Percentiles rank a stretch among this genome's conserved stretches.
phyloP scores from a whole-genome alignment of 2,888 invertebrate genomes.

The Lepidochrysops patricia region DNA sequence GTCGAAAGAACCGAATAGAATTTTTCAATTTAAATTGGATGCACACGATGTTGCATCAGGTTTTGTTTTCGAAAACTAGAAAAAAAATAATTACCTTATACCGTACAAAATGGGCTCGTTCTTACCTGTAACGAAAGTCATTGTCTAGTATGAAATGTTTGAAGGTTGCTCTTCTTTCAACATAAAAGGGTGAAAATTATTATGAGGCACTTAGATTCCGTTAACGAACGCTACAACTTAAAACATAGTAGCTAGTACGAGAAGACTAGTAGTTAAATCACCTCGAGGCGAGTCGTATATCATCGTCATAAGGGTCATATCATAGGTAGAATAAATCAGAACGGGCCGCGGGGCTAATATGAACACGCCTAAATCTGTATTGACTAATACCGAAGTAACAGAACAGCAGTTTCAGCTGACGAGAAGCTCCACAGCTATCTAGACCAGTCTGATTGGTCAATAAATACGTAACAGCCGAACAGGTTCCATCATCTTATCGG shows the following conservation, averaged over 20 bases:
- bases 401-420: constrained; percentile 18
- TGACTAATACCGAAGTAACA: constrained; percentile 18
- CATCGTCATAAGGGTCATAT: too few relatives aligned
- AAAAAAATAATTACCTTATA: constrained; percentile 24
- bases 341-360: constrained; percentile 12
- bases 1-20: constrained; percentile 28
- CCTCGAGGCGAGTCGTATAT: too few relatives aligned
- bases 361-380: constrained; percentile 20
- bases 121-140: constrained; percentile 29
- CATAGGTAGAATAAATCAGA: too few relatives aligned
- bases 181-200: too few relatives aligned
- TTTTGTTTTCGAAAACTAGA: constrained; percentile 26
- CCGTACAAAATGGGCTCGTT: constrained; percentile 16
- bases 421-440: constrained; percentile 27
- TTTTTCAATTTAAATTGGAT: constrained; percentile 32
- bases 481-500: constrained; percentile 24
- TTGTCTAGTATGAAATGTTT: constrained; percentile 16
- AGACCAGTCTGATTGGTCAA: constrained; percentile 44
- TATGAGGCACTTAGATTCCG: too few relatives aligned
- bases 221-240: too few relatives aligned
- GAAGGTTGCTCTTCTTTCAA: background rate
- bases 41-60: constrained; percentile 25
- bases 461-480: constrained; percentile 41
- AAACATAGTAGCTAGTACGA: too few relatives aligned
- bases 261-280: too few relatives aligned